Percentiles rank a stretch among this genome's conserved stretches.
Evolutionary conservation across 37 sponge, comb jelly and placozoan genomes (phyloP).

Genomic region (Geodia barretti): DNA sequence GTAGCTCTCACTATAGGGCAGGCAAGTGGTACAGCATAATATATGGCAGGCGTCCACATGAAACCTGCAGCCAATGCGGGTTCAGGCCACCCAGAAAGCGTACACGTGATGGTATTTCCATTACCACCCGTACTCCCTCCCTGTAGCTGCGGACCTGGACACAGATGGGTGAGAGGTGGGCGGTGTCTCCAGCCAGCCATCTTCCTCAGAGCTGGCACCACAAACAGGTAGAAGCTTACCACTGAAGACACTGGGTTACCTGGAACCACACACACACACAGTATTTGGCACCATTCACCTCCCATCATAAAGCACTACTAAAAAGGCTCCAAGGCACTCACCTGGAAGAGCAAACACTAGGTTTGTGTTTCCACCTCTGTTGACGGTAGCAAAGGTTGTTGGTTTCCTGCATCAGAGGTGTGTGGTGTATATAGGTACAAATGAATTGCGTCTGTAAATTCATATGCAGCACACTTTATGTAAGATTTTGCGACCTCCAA

Average conservation of each 20-base stretch:
- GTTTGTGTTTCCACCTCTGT: conserved; percentile 51
- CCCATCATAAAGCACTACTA: conserved; percentile 1
- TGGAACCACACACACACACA: conserved; percentile 18
- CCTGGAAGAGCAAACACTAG: conserved; percentile 96
- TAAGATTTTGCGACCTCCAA: too few relatives aligned
- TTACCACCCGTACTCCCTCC: neutral
- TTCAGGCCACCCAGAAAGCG: neutral
- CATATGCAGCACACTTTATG: too few relatives aligned
- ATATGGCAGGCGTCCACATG: too few relatives aligned
- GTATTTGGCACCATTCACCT: neutral
- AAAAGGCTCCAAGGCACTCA: conserved; percentile 4
- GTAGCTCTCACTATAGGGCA: too few relatives aligned
- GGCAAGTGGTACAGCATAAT: too few relatives aligned
- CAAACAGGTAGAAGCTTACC: conserved; percentile 94
- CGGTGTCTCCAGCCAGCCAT: conserved; percentile 68
- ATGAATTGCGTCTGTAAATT: neutral
- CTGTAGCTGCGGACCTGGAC: conserved; percentile 31
- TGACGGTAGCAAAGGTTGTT: conserved; percentile 93
- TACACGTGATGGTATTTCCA: too few relatives aligned
- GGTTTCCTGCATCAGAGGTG: conserved; percentile 78
- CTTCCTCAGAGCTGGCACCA: conserved; percentile 82
- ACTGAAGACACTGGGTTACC: conserved; percentile 97
- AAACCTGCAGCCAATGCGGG: too few relatives aligned
- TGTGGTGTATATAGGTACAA: too few relatives aligned
- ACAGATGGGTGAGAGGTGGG: conserved; percentile 20